Base-by-base conservation (phyloP, 2,797 vertebrate genomes). In the Silurus lanzhouensis region DNA sequence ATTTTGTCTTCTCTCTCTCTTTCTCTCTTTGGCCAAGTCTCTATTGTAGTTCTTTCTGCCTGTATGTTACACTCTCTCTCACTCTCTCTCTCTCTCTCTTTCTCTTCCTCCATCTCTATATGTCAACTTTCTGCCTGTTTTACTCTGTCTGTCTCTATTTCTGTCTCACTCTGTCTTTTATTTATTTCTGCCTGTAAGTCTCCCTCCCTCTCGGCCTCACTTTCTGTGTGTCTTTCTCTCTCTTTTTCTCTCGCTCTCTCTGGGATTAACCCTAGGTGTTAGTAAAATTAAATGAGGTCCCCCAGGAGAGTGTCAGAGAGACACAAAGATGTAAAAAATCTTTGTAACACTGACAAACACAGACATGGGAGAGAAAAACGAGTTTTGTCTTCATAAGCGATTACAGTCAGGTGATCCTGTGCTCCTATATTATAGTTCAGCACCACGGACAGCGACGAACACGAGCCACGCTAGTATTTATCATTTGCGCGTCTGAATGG, bases 371-470 rank as follows among this genome's bases (percentile, higher is more conserved):
- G 31, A 58, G 31, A 27, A 27, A 60, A 77, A 60, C 38, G 27
- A 31, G 17, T 31, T 31, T 1, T 6, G 25, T 2, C 17, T 20
- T 60, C 20, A 31, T 77, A 9, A 38, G 9, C 9, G 58, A 31
- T 64, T 38, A n/a, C 20, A n/a, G 17, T 63, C 17, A 22, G 1
- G 9, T 25, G 8, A 8, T 66, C n/a, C 22, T 0, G n/a, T 14
- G 48, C 48, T 52, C 48, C 22, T 17, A 61, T 64, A 15, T 55
- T 38, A 20, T 2, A 57, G 12, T 82, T 71, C 81, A 82, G 81
- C 81, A 82, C 81, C 81, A 71, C 1, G 81, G 81, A 82, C 81
- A 82, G 67, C 58, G 13, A 17, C 48, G 48, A 5, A 38, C 38
- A 38, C 38, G 38, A 38, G 48, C 48, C 10, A 52, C 8, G 48